Evolutionary conservation across 2,888 invertebrate genomes (phyloP).

Genomic region (Ornithoptera priamus): DNA sequence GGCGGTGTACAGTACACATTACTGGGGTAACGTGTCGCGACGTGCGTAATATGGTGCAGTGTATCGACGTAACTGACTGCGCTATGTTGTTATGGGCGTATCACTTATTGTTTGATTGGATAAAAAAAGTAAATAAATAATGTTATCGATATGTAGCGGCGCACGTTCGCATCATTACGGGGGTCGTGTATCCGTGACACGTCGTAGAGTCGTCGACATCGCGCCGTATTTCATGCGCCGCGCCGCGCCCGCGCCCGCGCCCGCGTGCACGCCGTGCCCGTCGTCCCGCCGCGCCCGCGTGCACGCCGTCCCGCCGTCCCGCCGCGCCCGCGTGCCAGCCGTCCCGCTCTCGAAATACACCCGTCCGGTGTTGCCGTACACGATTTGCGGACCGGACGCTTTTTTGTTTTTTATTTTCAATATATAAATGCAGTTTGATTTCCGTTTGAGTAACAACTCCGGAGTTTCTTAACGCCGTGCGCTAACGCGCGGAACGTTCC

Average conservation of each 20-base stretch:
- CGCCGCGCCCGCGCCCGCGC: conserved; percentile 45
- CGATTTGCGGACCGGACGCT: conserved; percentile 11
- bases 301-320: too few species aligned
- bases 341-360: conserved; percentile 37
- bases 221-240: conserved; percentile 66
- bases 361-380: conserved; percentile 21
- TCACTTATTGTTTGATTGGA: too few species aligned
- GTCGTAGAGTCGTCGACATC: conserved; percentile 54
- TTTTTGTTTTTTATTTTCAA: background rate
- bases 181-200: conserved; percentile 69
- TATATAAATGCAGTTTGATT: conserved; percentile 1
- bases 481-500: too few species aligned
- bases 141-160: conserved; percentile 28
- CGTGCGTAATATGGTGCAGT: too few species aligned
- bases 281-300: too few species aligned
- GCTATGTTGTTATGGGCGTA: too few species aligned
- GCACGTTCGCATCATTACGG: conserved; percentile 38
- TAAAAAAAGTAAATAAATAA: background rate
- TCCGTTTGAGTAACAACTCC: background rate
- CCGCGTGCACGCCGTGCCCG: conserved; percentile 25
- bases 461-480: too few species aligned
- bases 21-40: too few species aligned
- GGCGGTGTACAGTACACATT: too few species aligned
- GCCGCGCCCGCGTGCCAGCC: too few species aligned
- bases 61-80: too few species aligned